Evolutionary conservation across 2,888 invertebrate species (phyloP).

Genomic region (Thera obeliscata): DNA sequence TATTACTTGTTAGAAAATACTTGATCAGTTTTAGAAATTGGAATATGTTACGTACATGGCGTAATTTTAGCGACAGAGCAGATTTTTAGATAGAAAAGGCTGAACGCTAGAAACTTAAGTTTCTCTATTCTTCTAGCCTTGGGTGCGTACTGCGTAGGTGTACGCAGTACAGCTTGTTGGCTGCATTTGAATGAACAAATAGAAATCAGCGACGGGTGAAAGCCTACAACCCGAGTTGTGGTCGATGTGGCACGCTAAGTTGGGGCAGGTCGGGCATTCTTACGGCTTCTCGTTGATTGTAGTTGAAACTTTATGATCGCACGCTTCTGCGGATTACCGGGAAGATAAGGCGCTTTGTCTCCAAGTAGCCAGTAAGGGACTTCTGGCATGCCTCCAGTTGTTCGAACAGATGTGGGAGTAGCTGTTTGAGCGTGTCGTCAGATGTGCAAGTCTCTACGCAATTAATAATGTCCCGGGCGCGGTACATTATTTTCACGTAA

Average conservation of each 20-base stretch:
- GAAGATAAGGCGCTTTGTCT: slow-evolving; percentile 92
- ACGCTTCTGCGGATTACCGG: slow-evolving; percentile 82
- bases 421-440: slow-evolving; percentile 91
- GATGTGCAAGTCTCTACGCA: slow-evolving; percentile 93
- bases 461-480: slow-evolving; percentile 92
- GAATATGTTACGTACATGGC: neutral
- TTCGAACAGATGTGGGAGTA: slow-evolving; percentile 91
- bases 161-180: slow-evolving; percentile 30
- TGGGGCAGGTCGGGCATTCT: slow-evolving; percentile 70
- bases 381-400: slow-evolving; percentile 96
- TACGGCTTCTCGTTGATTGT: slow-evolving; percentile 67
- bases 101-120: too few species aligned
- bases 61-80: neutral
- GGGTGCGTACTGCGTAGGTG: too few species aligned
- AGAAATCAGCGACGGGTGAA: slow-evolving; percentile 45
- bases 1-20: slow-evolving; percentile 5
- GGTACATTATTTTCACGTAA: slow-evolving; percentile 94
- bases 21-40: neutral
- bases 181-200: slow-evolving; percentile 41
- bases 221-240: slow-evolving; percentile 49
- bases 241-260: slow-evolving; percentile 54
- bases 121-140: too few species aligned
- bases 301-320: slow-evolving; percentile 77
- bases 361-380: slow-evolving; percentile 93
- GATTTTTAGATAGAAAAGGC: too few species aligned